phyloP scores from a whole-genome alignment of 2,888 invertebrate genomes.

The Nomada fucata region DNA sequence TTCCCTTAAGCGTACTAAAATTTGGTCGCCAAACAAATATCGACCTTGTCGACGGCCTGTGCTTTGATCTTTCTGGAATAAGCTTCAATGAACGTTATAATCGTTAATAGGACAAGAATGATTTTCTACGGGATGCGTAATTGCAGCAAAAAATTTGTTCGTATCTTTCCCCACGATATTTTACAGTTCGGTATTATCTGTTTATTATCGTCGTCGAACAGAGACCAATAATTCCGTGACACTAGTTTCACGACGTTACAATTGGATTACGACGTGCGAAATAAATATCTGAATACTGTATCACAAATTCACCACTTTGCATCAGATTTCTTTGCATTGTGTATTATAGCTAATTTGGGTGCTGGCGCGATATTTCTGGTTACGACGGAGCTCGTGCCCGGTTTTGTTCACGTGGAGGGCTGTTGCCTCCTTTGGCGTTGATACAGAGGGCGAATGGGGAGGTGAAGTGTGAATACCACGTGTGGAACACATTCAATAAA shows the following conservation, averaged over 20 bases:
- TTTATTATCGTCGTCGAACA: background rate
- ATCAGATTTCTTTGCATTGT: background rate
- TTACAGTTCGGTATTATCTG: too few species aligned
- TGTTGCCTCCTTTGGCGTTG: slow-evolving; percentile 27
- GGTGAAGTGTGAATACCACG: slow-evolving; percentile 70
- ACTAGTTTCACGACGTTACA: background rate
- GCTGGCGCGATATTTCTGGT: slow-evolving; percentile 2
- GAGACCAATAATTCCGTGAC: background rate
- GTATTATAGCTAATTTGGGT: background rate
- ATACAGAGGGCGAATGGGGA: slow-evolving; percentile 50
- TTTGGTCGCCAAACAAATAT: too few species aligned
- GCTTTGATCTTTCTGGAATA: too few species aligned
- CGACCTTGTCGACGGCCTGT: too few species aligned
- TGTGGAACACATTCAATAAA: slow-evolving; percentile 58
- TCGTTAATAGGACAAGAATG: background rate
- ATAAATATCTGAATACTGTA: background rate
- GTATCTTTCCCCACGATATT: too few species aligned
- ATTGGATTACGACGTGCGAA: too few species aligned
- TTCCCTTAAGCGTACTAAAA: background rate
- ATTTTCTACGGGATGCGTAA: background rate
- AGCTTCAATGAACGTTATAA: too few species aligned
- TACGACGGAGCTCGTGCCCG: slow-evolving; percentile 29
- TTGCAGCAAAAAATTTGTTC: too few species aligned
- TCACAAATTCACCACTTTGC: background rate
- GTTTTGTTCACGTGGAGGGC: slow-evolving; percentile 53